phyloP scores from a whole-genome alignment of 2,113 vertebrate species.

The Petaurus breviceps region DNA sequence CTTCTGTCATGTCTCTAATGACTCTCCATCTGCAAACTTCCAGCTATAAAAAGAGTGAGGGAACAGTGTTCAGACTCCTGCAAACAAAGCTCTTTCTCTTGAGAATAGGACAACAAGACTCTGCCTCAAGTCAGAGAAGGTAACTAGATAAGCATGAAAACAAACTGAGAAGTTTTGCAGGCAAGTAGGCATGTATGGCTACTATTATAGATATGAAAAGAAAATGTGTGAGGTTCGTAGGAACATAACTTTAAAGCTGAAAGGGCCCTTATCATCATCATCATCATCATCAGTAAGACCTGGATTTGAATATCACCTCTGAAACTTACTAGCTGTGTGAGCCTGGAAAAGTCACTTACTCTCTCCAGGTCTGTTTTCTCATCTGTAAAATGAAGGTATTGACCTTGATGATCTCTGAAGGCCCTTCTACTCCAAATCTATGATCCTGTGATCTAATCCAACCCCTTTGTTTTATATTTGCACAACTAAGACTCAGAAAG shows the following conservation, averaged over 20 bases:
- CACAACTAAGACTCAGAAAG: not conserved
- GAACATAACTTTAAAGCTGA: not conserved
- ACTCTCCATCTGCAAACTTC: slow-evolving; percentile 44
- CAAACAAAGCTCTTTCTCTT: not conserved
- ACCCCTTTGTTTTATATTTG: not conserved
- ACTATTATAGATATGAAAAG: slow-evolving; percentile 29
- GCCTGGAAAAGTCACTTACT: not conserved
- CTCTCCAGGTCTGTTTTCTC: not conserved
- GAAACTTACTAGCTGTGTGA: not conserved
- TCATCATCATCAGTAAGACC: not conserved
- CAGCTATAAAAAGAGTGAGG: slow-evolving; percentile 35
- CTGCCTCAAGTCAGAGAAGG: slow-evolving; percentile 1
- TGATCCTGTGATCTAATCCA: not conserved
- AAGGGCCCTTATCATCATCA: not conserved
- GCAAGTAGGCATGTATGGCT: slow-evolving; percentile 18
- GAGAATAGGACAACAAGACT: not conserved
- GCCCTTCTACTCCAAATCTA: not conserved
- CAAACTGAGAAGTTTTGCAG: slow-evolving; percentile 4
- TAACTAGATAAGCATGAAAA: slow-evolving; percentile 24
- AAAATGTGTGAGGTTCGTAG: not conserved
- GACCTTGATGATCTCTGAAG: not conserved
- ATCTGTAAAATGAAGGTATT: not conserved
- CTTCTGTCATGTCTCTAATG: slow-evolving; percentile 44
- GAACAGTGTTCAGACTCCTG: not conserved
- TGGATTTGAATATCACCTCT: not conserved